phyloP scores from a whole-genome alignment of 2,797 vertebrate species.

The Aselliscus stoliczkanus region DNA sequence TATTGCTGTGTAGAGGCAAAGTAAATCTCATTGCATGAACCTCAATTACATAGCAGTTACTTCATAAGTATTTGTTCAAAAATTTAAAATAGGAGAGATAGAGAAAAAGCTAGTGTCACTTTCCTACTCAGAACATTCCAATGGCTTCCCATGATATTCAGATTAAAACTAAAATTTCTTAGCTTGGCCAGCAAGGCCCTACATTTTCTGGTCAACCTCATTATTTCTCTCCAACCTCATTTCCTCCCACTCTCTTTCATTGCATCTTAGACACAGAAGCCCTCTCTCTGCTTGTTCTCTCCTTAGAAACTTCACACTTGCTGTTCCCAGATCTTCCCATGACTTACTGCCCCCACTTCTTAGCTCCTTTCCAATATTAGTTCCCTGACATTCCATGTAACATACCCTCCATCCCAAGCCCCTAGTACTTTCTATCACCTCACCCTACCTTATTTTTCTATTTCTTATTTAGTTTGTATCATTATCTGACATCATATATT shows the following conservation, averaged over 20 bases:
- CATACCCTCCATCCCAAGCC: background rate
- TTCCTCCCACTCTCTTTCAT: background rate
- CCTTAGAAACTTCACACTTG: background rate
- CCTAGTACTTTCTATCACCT: background rate
- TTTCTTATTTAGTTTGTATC: background rate
- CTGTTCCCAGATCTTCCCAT: background rate
- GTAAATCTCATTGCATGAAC: background rate
- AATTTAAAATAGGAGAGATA: background rate
- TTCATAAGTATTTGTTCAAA: background rate
- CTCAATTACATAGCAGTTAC: background rate
- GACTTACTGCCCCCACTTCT: background rate
- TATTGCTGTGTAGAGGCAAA: background rate
- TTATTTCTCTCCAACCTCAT: background rate
- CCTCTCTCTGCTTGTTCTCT: background rate
- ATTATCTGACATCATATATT: background rate
- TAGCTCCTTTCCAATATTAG: background rate
- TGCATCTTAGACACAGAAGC: background rate
- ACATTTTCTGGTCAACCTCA: background rate
- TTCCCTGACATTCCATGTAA: background rate
- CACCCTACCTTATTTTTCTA: background rate
- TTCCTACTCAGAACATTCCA: background rate
- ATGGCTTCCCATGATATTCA: background rate
- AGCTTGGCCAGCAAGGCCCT: background rate
- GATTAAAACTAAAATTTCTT: background rate
- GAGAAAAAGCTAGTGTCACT: background rate